Conservation (phyloP, 23 tunicate species). For the Styela clava region DNA sequence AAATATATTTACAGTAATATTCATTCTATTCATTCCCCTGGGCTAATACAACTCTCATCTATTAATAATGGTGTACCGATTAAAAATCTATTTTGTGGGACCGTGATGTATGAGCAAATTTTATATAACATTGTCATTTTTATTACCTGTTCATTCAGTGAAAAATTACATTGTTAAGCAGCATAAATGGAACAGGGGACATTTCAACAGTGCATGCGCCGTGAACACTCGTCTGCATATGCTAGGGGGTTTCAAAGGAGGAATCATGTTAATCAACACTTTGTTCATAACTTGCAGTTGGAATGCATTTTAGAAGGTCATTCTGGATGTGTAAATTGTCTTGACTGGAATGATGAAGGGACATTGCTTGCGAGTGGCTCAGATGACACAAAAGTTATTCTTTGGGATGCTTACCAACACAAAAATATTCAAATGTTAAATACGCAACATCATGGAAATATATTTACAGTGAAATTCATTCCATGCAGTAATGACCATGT, state of each 20-base stretch:
- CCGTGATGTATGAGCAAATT: too few species aligned
- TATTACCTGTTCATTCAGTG: too few species aligned
- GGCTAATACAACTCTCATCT: too few species aligned
- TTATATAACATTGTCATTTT: too few species aligned
- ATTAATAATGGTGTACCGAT: too few species aligned
- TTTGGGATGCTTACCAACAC: constrained; percentile 59
- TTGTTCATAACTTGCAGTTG: constrained; percentile 42
- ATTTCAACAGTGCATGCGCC: neutral
- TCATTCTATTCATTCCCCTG: too few species aligned
- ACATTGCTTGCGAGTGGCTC: constrained; percentile 83
- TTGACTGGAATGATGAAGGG: constrained; percentile 83
- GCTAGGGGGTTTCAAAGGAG: neutral
- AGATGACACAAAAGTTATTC: constrained; percentile 74
- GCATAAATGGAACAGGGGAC: neutral
- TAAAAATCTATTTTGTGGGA: too few species aligned
- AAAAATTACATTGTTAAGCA: too few species aligned
- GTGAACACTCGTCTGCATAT: neutral
- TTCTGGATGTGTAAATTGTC: constrained; percentile 92
- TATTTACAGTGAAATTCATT: constrained; percentile 76
- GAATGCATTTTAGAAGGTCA: constrained; percentile 66
- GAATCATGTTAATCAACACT: constrained; percentile 54
- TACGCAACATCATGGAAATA: constrained; percentile 74
- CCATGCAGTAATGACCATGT: constrained; percentile 47
- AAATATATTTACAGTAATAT: too few species aligned
- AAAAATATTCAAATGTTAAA: constrained; percentile 21